A percentile compares a stretch with the other conserved stretches of the same genome.
Evolutionary conservation across 2,888 invertebrate species (phyloP).

Genomic region (Caenorhabditis auriculariae): DNA sequence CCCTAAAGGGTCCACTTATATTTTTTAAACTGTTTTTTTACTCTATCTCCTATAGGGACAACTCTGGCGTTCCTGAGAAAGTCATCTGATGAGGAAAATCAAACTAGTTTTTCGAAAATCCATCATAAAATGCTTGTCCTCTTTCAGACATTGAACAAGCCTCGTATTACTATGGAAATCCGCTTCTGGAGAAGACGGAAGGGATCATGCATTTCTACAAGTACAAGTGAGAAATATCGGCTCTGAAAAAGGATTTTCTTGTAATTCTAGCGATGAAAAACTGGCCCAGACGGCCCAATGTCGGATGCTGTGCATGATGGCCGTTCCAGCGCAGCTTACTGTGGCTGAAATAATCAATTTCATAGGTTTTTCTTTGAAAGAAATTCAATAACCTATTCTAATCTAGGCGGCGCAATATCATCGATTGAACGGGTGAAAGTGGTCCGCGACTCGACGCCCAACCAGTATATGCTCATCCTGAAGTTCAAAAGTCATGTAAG

Average conservation of each 20-base stretch:
- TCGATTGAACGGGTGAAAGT: conserved; percentile 70
- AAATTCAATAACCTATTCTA: too few relatives aligned
- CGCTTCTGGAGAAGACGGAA: conserved; percentile 91
- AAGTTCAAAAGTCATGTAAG: conserved; percentile 74
- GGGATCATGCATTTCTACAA: conserved; percentile 95
- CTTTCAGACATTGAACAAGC: conserved; percentile 54
- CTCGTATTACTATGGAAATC: conserved; percentile 86
- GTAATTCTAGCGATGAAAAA: conserved; percentile 27
- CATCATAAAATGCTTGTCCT: too few relatives aligned
- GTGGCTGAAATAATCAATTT: conserved; percentile 91
- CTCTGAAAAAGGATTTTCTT: not conserved
- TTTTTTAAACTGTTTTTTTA: too few relatives aligned
- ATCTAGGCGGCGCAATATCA: conserved; percentile 11
- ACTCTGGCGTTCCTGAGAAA: too few relatives aligned
- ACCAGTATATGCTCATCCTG: conserved; percentile 94
- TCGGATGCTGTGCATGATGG: conserved; percentile 82
- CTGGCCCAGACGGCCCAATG: conserved; percentile 69
- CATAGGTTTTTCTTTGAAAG: conserved; percentile 70
- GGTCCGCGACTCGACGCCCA: conserved; percentile 81
- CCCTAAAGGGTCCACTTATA: too few relatives aligned
- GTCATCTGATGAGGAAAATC: too few relatives aligned
- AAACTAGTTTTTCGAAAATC: too few relatives aligned
- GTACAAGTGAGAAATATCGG: conserved; percentile 77
- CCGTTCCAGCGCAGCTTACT: conserved; percentile 85
- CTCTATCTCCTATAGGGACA: too few relatives aligned